Conservation (phyloP, 2,797 vertebrate genomes). For the Enteromius thamalakanensis region DNA sequence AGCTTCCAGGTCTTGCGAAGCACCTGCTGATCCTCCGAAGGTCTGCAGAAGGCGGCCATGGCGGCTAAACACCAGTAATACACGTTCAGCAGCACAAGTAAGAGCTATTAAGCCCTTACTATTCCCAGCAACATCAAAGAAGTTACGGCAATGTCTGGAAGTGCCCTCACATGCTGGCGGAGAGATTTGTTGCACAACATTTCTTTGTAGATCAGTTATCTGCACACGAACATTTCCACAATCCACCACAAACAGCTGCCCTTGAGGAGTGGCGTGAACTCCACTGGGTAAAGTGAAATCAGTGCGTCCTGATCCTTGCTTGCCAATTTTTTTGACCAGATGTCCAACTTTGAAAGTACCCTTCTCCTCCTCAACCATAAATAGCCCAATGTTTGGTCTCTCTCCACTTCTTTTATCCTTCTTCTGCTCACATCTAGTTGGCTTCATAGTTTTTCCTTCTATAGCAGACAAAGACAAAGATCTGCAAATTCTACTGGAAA, state of each 20-base stretch:
- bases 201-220: constrained; percentile 75
- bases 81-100: constrained; percentile 76
- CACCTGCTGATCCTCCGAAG: constrained; percentile 70
- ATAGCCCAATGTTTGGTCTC: constrained; percentile 50
- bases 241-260: constrained; percentile 81
- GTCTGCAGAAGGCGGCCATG: constrained; percentile 80
- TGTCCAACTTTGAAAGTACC: constrained; percentile 52
- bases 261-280: constrained; percentile 72
- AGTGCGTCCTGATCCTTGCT: constrained; percentile 80
- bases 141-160: constrained; percentile 73
- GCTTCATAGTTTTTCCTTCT: constrained; percentile 59
- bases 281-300: constrained; percentile 81
- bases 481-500: constrained; percentile 60
- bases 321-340: constrained; percentile 78
- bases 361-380: constrained; percentile 70
- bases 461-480: constrained; percentile 78
- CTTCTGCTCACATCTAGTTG: constrained; percentile 43
- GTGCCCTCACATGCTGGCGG: constrained; percentile 65
- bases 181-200: constrained; percentile 79
- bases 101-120: constrained; percentile 79
- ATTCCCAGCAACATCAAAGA: constrained; percentile 83
- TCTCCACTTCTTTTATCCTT: constrained; percentile 57
- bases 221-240: constrained; percentile 82
- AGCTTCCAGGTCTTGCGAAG: constrained; percentile 74
- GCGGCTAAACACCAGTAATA: constrained; percentile 78